Conservation (phyloP, 2,113 vertebrate genomes). For the Neotoma lepida region DNA sequence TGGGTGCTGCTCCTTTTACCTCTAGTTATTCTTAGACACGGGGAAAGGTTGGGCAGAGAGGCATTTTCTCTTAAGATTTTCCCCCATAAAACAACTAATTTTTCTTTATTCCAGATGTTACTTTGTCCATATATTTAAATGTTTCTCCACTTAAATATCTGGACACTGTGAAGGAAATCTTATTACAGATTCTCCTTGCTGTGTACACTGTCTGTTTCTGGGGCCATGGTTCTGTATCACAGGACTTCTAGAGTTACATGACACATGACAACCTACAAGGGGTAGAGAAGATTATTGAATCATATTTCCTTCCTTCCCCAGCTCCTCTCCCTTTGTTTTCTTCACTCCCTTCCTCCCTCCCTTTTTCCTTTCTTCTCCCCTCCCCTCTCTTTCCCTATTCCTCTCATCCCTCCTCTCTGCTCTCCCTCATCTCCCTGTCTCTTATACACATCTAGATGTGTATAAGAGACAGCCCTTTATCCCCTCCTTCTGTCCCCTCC, state of each 20-base stretch:
- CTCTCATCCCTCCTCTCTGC: background rate
- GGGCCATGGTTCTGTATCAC: background rate
- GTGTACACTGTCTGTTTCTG: background rate
- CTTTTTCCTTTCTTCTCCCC: background rate
- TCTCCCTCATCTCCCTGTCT: background rate
- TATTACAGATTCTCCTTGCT: background rate
- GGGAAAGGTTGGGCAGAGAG: background rate
- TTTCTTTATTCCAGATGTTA: background rate
- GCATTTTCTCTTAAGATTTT: background rate
- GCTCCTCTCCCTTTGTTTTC: background rate
- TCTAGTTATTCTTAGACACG: background rate
- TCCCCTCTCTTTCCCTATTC: background rate
- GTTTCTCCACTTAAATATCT: background rate
- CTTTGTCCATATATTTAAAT: background rate
- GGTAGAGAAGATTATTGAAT: background rate
- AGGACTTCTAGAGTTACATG: background rate
- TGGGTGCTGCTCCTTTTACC: rapidly evolving
- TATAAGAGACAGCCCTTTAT: no score
- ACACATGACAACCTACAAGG: no score
- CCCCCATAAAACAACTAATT: background rate
- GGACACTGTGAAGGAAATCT: background rate
- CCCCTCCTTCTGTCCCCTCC: background rate
- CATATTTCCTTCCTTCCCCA: background rate
- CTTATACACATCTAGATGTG: no score
- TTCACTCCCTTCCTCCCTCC: background rate